These are phyloP conservation scores for Lichenostomus cassidix DNA, from an alignment of 2,113 vertebrate species.

Conservation along the genomic window DNA sequence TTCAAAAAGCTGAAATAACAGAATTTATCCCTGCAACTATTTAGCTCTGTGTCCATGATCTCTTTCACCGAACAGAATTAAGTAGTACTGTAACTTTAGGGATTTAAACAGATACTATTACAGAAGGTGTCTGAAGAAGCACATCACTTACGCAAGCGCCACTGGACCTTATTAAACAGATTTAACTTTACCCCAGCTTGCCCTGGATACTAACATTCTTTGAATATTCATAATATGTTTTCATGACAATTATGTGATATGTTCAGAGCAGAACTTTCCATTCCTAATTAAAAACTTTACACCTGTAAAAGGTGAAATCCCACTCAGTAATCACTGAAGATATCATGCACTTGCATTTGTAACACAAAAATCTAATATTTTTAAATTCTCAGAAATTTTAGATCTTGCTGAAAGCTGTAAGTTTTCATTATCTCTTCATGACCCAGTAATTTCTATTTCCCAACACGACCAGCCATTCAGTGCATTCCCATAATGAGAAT, in stretches of 20 bases:
- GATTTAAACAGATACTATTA: neutral
- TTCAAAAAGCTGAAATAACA: neutral
- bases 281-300: neutral
- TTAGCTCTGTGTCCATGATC: neutral
- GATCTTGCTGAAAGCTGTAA: neutral
- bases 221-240: neutral
- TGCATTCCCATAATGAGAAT: neutral
- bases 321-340: neutral
- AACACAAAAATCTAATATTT: neutral
- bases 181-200: neutral
- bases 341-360: neutral
- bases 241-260: neutral
- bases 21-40: neutral
- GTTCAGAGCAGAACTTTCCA: neutral
- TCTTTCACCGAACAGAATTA: neutral
- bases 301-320: neutral
- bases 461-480: neutral
- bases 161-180: neutral
- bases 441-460: neutral
- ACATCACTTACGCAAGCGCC: neutral
- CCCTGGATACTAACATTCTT: neutral
- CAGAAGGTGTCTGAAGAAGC: neutral
- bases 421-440: neutral
- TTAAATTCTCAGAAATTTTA: neutral
- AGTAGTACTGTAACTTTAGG: neutral